Evolutionary conservation across 2,888 invertebrate genomes (phyloP), one percentile per base, ranked within the genome.

Genomic region (Hydrotaea diabolus): DNA sequence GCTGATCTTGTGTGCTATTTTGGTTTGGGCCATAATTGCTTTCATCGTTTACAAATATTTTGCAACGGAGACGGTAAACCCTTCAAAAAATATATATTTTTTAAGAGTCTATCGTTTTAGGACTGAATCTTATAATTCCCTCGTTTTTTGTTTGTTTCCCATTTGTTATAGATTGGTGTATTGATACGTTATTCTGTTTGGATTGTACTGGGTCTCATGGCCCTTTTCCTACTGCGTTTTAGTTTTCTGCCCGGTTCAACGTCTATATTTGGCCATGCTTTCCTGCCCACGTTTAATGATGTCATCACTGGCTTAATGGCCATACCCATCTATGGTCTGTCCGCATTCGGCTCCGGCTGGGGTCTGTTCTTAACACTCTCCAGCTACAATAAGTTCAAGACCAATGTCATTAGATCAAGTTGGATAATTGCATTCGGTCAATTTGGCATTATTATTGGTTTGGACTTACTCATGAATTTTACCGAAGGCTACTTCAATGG

Each of bases 291-390:
- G 0, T 0, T 3, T 0, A 13, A 59, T 0, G 26, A 78, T 0
- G 13, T 88, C 39, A 0, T 62, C 0, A 2, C 80, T 0, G 86
- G 82, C 2, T 3, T 77, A 2, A 0, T 73, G 0, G 46, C 62
- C 1, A 82, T 89, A 26, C 86, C 88, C 0, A 2, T 90, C 0
- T 72, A 87, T 76, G 87, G 88, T 0, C 69, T 97, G 91, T 97
- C 95, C 89, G 97, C 97, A 0, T 95, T 98, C 23, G 98, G 98
- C 0, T 95, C 96, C 0, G 96, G 97, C 0, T 96, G 96, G 95
- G 97, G 97, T 36, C 95, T 96, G 3, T 94, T 97, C 57, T 93
- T 97, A 77, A 95, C 96, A 87, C 95, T 96, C 94, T 95, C 97
- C 39, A 97, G 97, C 90, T 96, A 95, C 90, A 97, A 97, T 90